phyloP scores from a whole-genome alignment of 2,888 invertebrate genomes.

The Kuschelorhynchus macadamiae region DNA sequence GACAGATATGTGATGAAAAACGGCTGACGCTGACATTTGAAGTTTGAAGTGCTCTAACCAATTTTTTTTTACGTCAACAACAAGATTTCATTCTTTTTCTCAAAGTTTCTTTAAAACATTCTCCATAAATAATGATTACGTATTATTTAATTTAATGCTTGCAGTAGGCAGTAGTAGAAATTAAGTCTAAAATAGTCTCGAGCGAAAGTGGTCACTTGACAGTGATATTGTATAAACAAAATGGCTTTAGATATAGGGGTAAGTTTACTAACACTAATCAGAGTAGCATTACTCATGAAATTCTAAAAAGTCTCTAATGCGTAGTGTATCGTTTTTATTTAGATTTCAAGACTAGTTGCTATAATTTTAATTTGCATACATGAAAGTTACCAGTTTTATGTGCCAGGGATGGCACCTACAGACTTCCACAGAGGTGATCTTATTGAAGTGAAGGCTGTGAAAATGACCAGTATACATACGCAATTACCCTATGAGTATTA shows the following conservation, averaged over 20 bases:
- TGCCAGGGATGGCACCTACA: conserved; percentile 97
- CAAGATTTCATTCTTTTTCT: conserved; percentile 8
- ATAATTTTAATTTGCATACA: conserved; percentile 39
- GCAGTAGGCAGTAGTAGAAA: too few species aligned
- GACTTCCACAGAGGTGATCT: conserved; percentile 89
- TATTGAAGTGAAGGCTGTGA: conserved; percentile 98
- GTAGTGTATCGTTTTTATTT: too few species aligned
- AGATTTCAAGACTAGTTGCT: conserved; percentile 20
- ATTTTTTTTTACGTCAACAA: conserved; percentile 38
- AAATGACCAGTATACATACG: conserved; percentile 97
- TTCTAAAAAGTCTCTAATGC: too few species aligned
- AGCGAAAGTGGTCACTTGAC: not conserved
- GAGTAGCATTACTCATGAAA: too few species aligned
- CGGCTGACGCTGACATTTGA: too few species aligned
- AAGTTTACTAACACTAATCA: too few species aligned
- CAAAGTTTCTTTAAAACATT: conserved; percentile 13
- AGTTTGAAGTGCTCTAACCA: conserved; percentile 30
- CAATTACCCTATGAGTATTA: conserved; percentile 99
- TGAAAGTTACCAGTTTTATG: conserved; percentile 78
- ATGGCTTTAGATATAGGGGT: not conserved
- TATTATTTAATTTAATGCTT: not conserved
- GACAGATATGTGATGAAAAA: too few species aligned
- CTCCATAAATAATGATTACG: conserved; percentile 15
- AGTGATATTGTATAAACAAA: not conserved
- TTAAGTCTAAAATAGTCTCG: not conserved